Base-by-base conservation (phyloP, 2,797 vertebrate genomes). In the Distichodus sexfasciatus region DNA sequence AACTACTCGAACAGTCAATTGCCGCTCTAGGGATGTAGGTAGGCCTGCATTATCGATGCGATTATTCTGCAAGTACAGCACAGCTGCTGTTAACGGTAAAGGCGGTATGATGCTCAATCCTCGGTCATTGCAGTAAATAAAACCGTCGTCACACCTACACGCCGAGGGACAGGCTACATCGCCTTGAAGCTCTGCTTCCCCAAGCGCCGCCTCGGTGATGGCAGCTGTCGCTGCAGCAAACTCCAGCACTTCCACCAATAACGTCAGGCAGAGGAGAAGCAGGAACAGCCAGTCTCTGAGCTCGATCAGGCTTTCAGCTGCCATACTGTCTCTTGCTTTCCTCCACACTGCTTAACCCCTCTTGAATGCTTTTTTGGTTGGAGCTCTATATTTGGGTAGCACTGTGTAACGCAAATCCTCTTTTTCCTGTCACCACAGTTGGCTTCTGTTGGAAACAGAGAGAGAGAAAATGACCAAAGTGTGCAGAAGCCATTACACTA, bases 21-120 rank as follows among this genome's bases (percentile, higher is more conserved):
- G 89, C 17, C 84, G 87, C 38, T 91, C 93, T 80, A 98, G 77
- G 0, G 89, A 93, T 0, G 87, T 86, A 0, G 96, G 94, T 78
- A 98, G 87, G 6, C 96, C 96, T 0, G 93, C 90, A 0, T 95
- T 97, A 46, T 86, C 91, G 81, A 98, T 93, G 15, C 92, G 93
- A 86, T 99, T 99, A 88, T 97, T 99, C 81, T 99, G 96, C n/a
- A 99, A 87, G 91, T 96, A 99, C 4, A 99, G 94, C 29, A 96
- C 96, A 60, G 96, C 95, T 65, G 96, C 96, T 0, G 91, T 93
- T 0, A 93, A 78, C 0, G 96, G 96, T 64, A 98, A 89, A 0
- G 94, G 82, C 2, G 96, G 96, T 28, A 98, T 90, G 67, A 94
- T 83, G 14, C 94, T 93, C 21, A 98, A 83, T 0, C 94, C 95